Evolutionary conservation across 2,797 vertebrate species (phyloP), one percentile per base, ranked within the genome.

Genomic region (Octomys mimax): DNA sequence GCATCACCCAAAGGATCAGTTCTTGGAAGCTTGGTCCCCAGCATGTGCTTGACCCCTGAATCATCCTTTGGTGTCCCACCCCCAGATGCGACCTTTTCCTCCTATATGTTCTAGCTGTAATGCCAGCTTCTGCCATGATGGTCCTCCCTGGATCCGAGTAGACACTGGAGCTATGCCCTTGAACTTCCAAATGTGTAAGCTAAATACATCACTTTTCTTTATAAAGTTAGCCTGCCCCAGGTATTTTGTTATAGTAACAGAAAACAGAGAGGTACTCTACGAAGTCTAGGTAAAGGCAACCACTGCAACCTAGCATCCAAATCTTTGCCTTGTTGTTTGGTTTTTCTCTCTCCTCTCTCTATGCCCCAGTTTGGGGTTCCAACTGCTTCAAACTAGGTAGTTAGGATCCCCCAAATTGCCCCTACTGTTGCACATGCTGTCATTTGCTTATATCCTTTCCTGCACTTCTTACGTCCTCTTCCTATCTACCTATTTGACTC

Each of bases 221-320:
- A 61, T 26, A 42, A 77, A 14, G 14, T 13, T 2, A 57, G 36
- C 24, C 19, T 77, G 28, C 14, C 66, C 22, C 70, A 33, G 70
- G 28, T 9, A 24, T 88, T 88, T 75, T 77, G 57, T 62, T n/a
- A 88, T 2, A 61, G 70, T 62, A 73, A 39, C 54, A 75, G 46
- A 36, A 75, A 62, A 62, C 24, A 42, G 59, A 62, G 22, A 2
- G 24, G 14, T 33, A 22, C 59, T 22, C 39, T 19, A 36, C 14
- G 28, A 21, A 14, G 21, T 19, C 80, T 70, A 21, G 33, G 52
- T 22, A 14, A 24, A 52, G 39, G 13, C 6, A 9, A 39, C 31
- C 24, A 22, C 36, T 22, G 0, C 0, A 14, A 28, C 7, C 5
- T 5, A 10, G 19, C 8, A 24, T 26, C 57, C 31, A 52, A 39